Percentiles rank a stretch among this genome's conserved stretches.
phyloP scores from a whole-genome alignment of 2,888 invertebrate species.

The Agriopis marginaria region DNA sequence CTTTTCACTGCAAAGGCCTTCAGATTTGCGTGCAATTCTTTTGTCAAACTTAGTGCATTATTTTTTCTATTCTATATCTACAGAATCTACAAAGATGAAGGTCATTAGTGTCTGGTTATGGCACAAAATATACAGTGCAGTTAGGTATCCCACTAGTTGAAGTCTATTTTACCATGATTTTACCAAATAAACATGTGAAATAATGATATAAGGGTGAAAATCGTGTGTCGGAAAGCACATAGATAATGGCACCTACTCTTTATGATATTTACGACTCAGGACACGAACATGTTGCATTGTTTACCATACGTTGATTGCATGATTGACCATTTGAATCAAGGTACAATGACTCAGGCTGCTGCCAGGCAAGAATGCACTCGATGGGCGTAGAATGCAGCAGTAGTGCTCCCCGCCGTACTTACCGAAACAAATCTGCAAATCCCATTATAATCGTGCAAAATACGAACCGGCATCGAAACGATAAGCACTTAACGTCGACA shows the following conservation, averaged over 20 bases:
- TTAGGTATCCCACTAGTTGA: background rate
- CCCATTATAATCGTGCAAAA: slow-evolving; percentile 65
- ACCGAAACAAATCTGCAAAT: slow-evolving; percentile 59
- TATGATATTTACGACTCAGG: slow-evolving; percentile 65
- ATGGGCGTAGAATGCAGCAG: slow-evolving; percentile 21
- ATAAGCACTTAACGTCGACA: slow-evolving; percentile 57
- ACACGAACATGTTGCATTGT: slow-evolving; percentile 75
- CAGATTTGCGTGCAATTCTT: too few species aligned
- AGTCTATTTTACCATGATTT: background rate
- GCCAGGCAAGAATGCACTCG: slow-evolving; percentile 38
- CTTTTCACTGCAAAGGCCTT: too few species aligned
- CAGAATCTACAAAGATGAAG: too few species aligned
- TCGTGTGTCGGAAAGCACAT: slow-evolving; percentile 33
- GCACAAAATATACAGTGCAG: background rate
- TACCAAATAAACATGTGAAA: background rate
- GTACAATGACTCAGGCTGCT: slow-evolving; percentile 43
- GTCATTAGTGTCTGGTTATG: background rate
- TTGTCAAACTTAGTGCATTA: too few species aligned
- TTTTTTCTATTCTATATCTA: too few species aligned
- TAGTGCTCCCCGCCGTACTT: slow-evolving; percentile 47
- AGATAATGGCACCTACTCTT: slow-evolving; percentile 24
- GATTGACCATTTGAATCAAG: slow-evolving; percentile 45
- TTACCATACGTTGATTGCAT: slow-evolving; percentile 61
- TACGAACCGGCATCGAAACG: slow-evolving; percentile 72
- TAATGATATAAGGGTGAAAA: slow-evolving; percentile 11